phyloP scores from a whole-genome alignment of 2,797 vertebrate genomes.

The Enoplosus armatus region DNA sequence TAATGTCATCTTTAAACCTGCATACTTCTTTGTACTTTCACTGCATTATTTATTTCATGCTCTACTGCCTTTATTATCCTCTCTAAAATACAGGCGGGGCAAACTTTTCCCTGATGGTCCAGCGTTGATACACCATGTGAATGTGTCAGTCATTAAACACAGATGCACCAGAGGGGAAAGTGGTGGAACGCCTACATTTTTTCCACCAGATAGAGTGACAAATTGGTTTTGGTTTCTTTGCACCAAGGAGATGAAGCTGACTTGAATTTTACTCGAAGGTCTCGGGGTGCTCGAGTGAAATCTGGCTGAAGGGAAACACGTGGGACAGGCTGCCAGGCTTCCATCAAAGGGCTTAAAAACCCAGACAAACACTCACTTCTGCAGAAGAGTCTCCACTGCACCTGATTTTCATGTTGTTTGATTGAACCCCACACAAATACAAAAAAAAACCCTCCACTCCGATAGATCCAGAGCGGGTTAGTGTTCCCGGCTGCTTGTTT shows the following conservation, averaged over 20 bases:
- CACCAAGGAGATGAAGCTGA: background rate
- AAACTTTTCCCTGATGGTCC: background rate
- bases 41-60: background rate
- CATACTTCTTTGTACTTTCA: background rate
- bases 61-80: background rate
- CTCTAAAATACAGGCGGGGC: too few relatives aligned
- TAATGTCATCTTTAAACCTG: background rate
- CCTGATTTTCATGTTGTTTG: background rate
- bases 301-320: background rate
- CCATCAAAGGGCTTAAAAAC: background rate
- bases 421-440: background rate
- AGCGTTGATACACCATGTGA: background rate
- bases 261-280: background rate
- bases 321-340: background rate
- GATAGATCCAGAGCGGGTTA: background rate
- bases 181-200: too few relatives aligned
- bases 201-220: background rate
- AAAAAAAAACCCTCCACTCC: background rate
- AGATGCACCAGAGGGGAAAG: background rate
- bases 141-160: too few relatives aligned
- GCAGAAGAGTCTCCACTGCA: background rate
- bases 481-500: background rate
- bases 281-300: background rate
- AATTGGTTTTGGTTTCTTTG: constrained; percentile 1
- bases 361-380: background rate